Evolutionary conservation across 2,797 vertebrate species (phyloP), one percentile per base, ranked within the genome.

Genomic region (Cirrhinus mrigala): DNA sequence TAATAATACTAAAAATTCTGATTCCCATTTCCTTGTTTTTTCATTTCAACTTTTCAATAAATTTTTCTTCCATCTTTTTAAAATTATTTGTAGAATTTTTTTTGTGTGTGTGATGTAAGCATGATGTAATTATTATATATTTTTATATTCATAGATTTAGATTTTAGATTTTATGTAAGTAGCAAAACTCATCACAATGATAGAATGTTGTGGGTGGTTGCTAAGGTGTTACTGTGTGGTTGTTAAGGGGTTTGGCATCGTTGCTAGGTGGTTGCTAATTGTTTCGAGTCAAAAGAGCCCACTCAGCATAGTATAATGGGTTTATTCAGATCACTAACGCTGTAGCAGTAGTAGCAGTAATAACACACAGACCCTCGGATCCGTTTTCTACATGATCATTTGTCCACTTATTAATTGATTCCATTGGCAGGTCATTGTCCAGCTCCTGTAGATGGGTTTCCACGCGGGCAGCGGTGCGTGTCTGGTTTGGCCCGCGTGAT

Each of bases 401-500:
- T 62, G 11, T 83, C 40, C 69, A 8, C 18, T 15, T 37, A 48
- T 75, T 37, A 83, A 66, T 64, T 48, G 70, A 52, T 83, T 75
- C 22, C 58, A 48, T 52, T 9, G 60, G 8, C 73, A 54, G 29
- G 18, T 83, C 46, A 75, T 83, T 76, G 44, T 62, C 27, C 46
- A 24, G 60, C 27, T 58, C 14, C 11, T 24, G 58, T 50, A 37
- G 73, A 77, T 77, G 52, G 22, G 40, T 48, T 29, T 27, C n/a
- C 77, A 64, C 20, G 0, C 0, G 5, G 20, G 62, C 27, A 69
- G 54, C 40, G 8, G 40, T 3, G 68, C 14, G 10, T 24, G 75
- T 66, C 86, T 75, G 82, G 1, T 74, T 85, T 10, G 29, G 56
- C 71, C 44, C 0, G n/a, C 1, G 75, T 86, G 89, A 88, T 84